Percentiles rank a stretch among this genome's conserved stretches.
Evolutionary conservation across 1,140 invertebrate species (phyloP).

Genomic region (Cepaea nemoralis): DNA sequence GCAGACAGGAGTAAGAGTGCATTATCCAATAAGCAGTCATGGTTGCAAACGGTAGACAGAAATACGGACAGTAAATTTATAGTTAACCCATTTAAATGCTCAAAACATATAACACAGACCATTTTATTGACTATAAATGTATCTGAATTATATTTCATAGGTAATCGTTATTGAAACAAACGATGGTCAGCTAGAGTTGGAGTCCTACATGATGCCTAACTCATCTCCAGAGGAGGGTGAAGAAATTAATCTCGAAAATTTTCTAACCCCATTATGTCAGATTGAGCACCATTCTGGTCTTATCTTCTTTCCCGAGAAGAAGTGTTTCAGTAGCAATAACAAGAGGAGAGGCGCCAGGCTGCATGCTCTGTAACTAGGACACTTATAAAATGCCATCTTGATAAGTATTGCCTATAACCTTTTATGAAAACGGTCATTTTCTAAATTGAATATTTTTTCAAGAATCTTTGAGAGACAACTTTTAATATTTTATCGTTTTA

Average conservation of each 20-base stretch:
- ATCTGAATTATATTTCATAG: constrained; percentile 26
- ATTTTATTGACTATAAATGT: too few relatives aligned
- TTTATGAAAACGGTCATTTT: background rate
- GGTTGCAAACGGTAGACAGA: too few relatives aligned
- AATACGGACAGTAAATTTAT: too few relatives aligned
- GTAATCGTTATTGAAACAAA: constrained; percentile 39
- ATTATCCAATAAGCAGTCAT: too few relatives aligned
- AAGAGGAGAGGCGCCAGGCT: constrained; percentile 39
- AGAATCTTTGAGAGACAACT: background rate
- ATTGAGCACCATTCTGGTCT: constrained; percentile 41
- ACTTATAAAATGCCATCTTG: background rate
- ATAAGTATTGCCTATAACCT: background rate
- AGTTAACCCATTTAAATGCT: too few relatives aligned
- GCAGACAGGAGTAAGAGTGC: too few relatives aligned
- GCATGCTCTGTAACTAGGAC: constrained; percentile 30
- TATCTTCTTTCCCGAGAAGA: constrained; percentile 42
- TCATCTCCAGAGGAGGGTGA: constrained; percentile 12
- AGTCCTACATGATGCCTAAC: constrained; percentile 42
- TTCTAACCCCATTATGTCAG: constrained; percentile 35
- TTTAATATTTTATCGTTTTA: background rate
- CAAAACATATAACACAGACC: too few relatives aligned
- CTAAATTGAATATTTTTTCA: background rate
- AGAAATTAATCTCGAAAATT: constrained; percentile 32
- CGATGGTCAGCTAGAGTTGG: constrained; percentile 39
- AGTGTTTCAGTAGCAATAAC: constrained; percentile 43